Evolutionary conservation across 2,888 invertebrate genomes (phyloP), one percentile per base, ranked within the genome.

Genomic region (Steinernema scapterisci): DNA sequence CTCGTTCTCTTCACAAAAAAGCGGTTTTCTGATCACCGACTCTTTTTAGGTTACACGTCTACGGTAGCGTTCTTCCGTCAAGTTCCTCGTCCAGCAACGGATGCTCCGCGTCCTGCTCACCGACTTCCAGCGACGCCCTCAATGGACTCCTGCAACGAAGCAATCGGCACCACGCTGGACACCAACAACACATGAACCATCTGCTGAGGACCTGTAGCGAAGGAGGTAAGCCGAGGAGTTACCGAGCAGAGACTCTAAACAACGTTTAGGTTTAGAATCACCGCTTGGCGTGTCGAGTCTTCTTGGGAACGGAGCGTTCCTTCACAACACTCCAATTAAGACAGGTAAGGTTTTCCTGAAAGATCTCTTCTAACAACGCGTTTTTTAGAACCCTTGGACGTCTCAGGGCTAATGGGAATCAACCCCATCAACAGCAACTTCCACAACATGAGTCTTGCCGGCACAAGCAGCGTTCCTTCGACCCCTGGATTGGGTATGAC

Each of bases 381-480:
- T 54, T 25, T 2, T 31, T 27, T 73, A 74, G 74, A 74, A 31
- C 74, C 70, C 25, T 27, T 74, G 23, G 74, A 74, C 70, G 74
- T 74, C 16, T 44, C 71, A 31, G 48, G 71, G 23, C 71, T 74
- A 13, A 46, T 74, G 51, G 71, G 71, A 27, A 74, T 74, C 43
- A 74, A 71, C 48, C 74, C 71, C 16, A 74, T 74, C 70, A 73
- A 74, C 43, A 44, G 72, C 11, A 63, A 63, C 38, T 52, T 71
- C 31, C 74, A 71, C 31, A 70, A 74, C 25, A 71, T 71, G 45
- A 44, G 44, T 21, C 71, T 71, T 21, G 71, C 71, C 13, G 71
- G 71, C 44, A 44, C 71, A 38, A 71, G 71, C 46, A 46, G 71
- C 44, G 71, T 71, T 13, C 46, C 71, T 7, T 16, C 21, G 13